Percentiles rank a stretch among this genome's conserved stretches.
phyloP scores from a whole-genome alignment of 2,113 vertebrate genomes.

The Cheilinus undulatus region DNA sequence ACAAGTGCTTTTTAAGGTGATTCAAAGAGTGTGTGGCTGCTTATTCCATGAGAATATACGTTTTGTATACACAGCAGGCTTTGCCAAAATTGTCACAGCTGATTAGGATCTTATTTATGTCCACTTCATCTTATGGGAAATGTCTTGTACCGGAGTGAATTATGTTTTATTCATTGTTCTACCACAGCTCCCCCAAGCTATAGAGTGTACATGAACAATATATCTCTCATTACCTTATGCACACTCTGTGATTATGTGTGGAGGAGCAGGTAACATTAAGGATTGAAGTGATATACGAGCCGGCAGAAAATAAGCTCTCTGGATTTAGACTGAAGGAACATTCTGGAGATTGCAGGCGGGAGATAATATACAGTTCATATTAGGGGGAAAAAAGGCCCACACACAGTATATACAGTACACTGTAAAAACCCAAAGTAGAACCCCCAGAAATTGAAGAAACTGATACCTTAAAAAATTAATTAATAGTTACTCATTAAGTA shows the following conservation, averaged over 20 bases:
- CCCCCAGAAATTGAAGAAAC: too few species aligned
- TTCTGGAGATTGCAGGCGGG: slow-evolving; percentile 31
- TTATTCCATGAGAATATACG: slow-evolving; percentile 39
- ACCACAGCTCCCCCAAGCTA: slow-evolving; percentile 13
- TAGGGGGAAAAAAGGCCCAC: slow-evolving; percentile 22
- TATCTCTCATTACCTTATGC: slow-evolving; percentile 39
- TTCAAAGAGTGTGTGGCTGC: slow-evolving; percentile 47
- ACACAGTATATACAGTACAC: slow-evolving; percentile 12
- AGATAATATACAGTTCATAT: slow-evolving; percentile 9
- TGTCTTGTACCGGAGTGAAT: slow-evolving; percentile 41
- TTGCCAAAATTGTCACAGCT: slow-evolving; percentile 59
- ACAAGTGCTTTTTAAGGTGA: slow-evolving; percentile 16
- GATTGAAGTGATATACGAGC: slow-evolving; percentile 30
- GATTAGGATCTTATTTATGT: slow-evolving; percentile 60
- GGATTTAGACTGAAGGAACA: slow-evolving; percentile 9
- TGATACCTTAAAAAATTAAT: too few species aligned
- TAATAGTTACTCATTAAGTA: too few species aligned
- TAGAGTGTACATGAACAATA: slow-evolving; percentile 5
- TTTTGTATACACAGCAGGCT: slow-evolving; percentile 27
- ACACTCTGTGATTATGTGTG: slow-evolving; percentile 30
- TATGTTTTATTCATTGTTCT: slow-evolving; percentile 55
- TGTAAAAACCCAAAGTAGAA: too few species aligned
- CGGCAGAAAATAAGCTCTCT: slow-evolving; percentile 13
- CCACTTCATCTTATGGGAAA: slow-evolving; percentile 45
- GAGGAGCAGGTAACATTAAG: slow-evolving; percentile 28